Percentiles rank a stretch among this genome's conserved stretches.
Conservation (phyloP, 2,888 invertebrate genomes). For the Bibio marci region DNA sequence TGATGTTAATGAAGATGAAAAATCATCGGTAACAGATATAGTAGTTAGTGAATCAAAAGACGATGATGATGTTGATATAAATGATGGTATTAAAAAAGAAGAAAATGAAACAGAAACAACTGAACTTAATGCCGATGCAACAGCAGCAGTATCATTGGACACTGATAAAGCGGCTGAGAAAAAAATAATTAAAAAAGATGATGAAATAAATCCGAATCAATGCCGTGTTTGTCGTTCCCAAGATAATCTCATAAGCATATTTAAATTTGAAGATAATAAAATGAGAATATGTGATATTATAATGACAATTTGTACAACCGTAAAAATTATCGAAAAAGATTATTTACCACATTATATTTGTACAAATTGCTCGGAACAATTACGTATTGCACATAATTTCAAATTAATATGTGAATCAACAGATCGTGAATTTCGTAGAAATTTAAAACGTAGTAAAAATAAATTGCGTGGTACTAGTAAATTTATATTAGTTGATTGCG, state of each 20-base stretch:
- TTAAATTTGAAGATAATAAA: constrained; percentile 17
- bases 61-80: background rate
- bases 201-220: constrained; percentile 21
- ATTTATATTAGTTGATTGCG: constrained; percentile 27
- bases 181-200: constrained; percentile 6
- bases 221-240: constrained; percentile 26
- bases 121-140: background rate
- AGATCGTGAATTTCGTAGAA: constrained; percentile 25
- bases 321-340: constrained; percentile 25
- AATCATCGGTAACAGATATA: background rate
- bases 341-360: constrained; percentile 30
- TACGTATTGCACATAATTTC: constrained; percentile 25
- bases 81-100: background rate
- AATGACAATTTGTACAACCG: constrained; percentile 25
- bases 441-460: constrained; percentile 25
- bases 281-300: constrained; percentile 25
- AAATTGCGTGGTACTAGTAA: constrained; percentile 21
- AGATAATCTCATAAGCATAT: constrained; percentile 21
- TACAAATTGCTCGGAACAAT: constrained; percentile 22
- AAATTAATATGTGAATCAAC: constrained; percentile 25
- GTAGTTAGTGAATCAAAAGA: no score
- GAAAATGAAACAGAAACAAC: background rate
- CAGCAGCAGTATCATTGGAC: background rate
- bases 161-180: background rate
- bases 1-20: no score